Conservation (phyloP, 2,797 vertebrate genomes). For the Centropyge bicolor region DNA sequence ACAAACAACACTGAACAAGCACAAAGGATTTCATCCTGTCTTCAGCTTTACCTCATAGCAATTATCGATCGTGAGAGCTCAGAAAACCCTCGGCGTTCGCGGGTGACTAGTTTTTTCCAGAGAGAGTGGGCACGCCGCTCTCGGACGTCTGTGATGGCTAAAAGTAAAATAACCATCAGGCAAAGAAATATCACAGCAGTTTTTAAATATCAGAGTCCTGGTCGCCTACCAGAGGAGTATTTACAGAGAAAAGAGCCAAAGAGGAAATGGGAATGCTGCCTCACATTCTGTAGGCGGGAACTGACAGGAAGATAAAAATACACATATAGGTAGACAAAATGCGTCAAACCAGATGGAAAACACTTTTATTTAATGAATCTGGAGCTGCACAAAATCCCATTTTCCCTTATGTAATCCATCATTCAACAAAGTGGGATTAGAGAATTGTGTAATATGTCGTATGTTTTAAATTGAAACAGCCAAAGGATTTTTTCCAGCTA, state of each 20-base stretch:
- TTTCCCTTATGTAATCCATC: constrained; percentile 46
- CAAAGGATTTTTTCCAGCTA: constrained; percentile 14
- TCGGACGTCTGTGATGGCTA: constrained; percentile 9
- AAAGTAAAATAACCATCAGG: constrained; percentile 30
- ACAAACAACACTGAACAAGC: neutral
- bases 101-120: neutral
- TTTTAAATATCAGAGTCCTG: constrained; percentile 48
- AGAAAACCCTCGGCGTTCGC: constrained; percentile 7
- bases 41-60: constrained; percentile 1
- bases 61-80: constrained; percentile 17
- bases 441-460: constrained; percentile 32
- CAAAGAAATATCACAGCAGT: constrained; percentile 21
- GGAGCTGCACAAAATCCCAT: neutral
- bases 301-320: constrained; percentile 52
- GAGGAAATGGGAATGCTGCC: constrained; percentile 48
- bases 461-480: constrained; percentile 33
- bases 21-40: constrained; percentile 5
- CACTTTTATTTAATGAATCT: constrained; percentile 6
- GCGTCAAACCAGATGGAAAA: constrained; percentile 25
- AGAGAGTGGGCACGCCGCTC: constrained; percentile 26
- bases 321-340: constrained; percentile 2
- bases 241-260: constrained; percentile 34
- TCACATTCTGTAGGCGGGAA: constrained; percentile 44
- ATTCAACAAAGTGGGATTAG: constrained; percentile 39
- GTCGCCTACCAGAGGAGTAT: constrained; percentile 18